These are phyloP conservation scores for Sander lucioperca DNA, from an alignment of 2,113 vertebrate genomes.

Conservation along the genomic window DNA sequence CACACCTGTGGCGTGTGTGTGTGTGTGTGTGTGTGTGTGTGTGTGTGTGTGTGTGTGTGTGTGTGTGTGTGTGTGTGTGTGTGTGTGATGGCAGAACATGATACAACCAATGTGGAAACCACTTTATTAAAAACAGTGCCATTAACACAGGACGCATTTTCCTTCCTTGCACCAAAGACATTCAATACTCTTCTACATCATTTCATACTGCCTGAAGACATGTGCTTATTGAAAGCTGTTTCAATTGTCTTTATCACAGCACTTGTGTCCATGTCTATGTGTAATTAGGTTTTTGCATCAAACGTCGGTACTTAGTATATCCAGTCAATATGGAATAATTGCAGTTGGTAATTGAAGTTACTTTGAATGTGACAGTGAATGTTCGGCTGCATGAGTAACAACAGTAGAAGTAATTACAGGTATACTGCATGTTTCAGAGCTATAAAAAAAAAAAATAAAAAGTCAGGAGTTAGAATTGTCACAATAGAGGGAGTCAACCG, in stretches of 20 bases:
- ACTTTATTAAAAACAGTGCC: neutral
- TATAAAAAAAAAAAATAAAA: neutral
- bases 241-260: neutral
- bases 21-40: no score
- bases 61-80: no score
- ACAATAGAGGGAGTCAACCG: neutral
- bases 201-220: neutral
- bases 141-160: neutral
- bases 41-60: no score
- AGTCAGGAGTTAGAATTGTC: neutral
- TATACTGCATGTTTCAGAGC: neutral
- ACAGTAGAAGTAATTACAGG: neutral
- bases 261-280: no score
- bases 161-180: neutral
- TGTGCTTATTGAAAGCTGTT: neutral
- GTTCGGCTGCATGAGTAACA: neutral
- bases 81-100: neutral
- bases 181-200: no score
- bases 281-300: neutral
- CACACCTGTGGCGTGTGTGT: neutral
- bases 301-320: rapidly evolving
- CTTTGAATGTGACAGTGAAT: neutral
- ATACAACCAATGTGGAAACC: neutral
- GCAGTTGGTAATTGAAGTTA: neutral
- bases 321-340: neutral